Conservation (phyloP, 2,797 vertebrate species). For the Rhinogobio ventralis region DNA sequence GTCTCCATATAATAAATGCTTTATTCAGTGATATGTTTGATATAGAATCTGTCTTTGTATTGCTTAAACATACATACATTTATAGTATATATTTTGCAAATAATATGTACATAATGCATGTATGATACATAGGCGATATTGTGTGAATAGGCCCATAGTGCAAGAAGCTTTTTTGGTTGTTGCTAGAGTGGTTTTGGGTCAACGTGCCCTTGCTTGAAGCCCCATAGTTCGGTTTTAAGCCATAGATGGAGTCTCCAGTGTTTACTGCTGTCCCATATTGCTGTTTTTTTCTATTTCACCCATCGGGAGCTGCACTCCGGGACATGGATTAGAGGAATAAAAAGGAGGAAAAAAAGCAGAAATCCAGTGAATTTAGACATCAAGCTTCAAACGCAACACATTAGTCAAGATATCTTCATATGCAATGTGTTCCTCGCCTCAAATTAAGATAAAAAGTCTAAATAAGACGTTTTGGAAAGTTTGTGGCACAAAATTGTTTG, state of each 20-base stretch:
- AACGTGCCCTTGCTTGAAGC: slow-evolving; percentile 55
- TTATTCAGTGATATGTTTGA: background rate
- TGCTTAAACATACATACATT: background rate
- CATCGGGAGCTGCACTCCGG: slow-evolving; percentile 46
- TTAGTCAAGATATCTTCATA: slow-evolving; percentile 46
- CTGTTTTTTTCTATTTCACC: slow-evolving; percentile 24
- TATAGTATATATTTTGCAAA: background rate
- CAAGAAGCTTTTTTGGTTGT: slow-evolving; percentile 2
- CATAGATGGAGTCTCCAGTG: slow-evolving; percentile 42
- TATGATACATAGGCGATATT: background rate
- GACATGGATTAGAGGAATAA: slow-evolving; percentile 56
- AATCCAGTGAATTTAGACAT: slow-evolving; percentile 41
- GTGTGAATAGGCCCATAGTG: background rate
- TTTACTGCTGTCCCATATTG: slow-evolving; percentile 46
- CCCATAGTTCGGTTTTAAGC: slow-evolving; percentile 52
- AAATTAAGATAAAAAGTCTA: slow-evolving; percentile 30
- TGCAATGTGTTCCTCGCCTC: background rate
- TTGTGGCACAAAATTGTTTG: background rate
- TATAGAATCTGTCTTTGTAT: background rate
- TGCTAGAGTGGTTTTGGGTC: slow-evolving; percentile 37
- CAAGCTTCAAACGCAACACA: slow-evolving; percentile 26
- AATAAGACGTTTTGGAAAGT: slow-evolving; percentile 27
- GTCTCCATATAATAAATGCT: background rate
- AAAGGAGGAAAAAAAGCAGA: slow-evolving; percentile 32
- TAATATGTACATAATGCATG: background rate